phyloP scores from a whole-genome alignment of 2,113 vertebrate genomes.

The Tragelaphus strepsiceros region DNA sequence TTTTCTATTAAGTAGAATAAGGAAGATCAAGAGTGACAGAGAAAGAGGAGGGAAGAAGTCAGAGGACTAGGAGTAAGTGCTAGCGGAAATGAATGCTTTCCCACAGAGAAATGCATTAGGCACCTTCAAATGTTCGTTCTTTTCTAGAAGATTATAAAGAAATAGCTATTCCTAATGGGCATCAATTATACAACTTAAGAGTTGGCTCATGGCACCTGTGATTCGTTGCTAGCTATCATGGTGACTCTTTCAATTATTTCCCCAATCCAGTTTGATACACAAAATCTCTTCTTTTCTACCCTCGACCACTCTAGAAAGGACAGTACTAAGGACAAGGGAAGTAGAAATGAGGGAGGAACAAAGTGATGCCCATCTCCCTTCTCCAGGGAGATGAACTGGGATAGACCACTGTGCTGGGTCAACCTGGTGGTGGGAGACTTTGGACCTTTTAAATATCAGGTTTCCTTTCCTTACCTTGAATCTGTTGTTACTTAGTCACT shows the following conservation, averaged over 20 bases:
- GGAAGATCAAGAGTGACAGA: conserved; percentile 40
- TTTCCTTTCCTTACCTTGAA: not conserved
- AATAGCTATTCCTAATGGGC: conserved; percentile 40
- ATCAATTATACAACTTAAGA: conserved; percentile 45
- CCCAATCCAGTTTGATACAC: not conserved
- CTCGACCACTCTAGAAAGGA: not conserved
- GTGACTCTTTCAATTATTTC: not conserved
- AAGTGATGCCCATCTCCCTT: not conserved
- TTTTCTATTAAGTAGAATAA: conserved; percentile 28
- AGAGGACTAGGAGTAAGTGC: not conserved
- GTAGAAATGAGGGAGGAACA: not conserved
- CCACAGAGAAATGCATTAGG: conserved; percentile 52
- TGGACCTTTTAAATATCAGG: not conserved
- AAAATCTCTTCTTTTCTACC: not conserved
- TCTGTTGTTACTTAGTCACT: not conserved
- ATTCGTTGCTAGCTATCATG: not conserved
- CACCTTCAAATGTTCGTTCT: not conserved
- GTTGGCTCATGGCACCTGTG: not conserved
- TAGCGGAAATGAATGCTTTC: conserved; percentile 15
- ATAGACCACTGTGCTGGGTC: not conserved
- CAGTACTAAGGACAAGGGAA: too few species aligned
- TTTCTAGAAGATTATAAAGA: conserved; percentile 38
- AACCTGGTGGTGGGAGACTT: not conserved
- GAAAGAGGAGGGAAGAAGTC: conserved; percentile 23
- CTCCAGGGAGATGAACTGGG: not conserved